phyloP scores from a whole-genome alignment of 30 jellyfish, hydroid and myxozoan species.

The Aurelia coerulea region DNA sequence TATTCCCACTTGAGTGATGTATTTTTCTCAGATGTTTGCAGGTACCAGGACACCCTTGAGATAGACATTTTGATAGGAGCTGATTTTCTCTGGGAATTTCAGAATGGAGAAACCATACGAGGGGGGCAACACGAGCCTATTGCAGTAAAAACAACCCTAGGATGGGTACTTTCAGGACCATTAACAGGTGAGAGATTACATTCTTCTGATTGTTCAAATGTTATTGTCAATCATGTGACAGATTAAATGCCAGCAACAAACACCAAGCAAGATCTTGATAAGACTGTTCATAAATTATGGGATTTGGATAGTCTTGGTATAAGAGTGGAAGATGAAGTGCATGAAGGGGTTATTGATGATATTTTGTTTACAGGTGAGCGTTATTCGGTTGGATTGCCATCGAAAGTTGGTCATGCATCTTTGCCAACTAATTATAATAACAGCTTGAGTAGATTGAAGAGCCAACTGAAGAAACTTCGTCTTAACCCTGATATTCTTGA shows the following conservation, averaged over 20 bases:
- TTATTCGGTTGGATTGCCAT: slow-evolving; percentile 17
- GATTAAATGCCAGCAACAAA: not conserved
- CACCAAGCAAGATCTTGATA: slow-evolving; percentile 10
- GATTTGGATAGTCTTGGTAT: slow-evolving; percentile 57
- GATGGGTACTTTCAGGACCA: slow-evolving; percentile 25
- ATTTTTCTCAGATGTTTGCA: slow-evolving; percentile 47
- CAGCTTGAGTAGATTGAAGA: slow-evolving; percentile 34
- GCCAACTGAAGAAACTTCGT: slow-evolving; percentile 13
- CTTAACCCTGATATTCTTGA: slow-evolving; percentile 26
- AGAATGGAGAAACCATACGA: slow-evolving; percentile 31
- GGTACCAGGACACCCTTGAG: slow-evolving; percentile 31
- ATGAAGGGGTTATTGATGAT: slow-evolving; percentile 36
- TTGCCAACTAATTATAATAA: slow-evolving; percentile 5
- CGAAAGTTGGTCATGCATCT: too few species aligned
- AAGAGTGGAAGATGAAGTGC: slow-evolving; percentile 46
- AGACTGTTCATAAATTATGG: slow-evolving; percentile 27
- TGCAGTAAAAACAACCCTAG: slow-evolving; percentile 51
- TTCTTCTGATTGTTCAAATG: not conserved
- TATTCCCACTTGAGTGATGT: not conserved
- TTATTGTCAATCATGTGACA: slow-evolving; percentile 20
- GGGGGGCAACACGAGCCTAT: slow-evolving; percentile 73
- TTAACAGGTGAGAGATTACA: slow-evolving; percentile 47
- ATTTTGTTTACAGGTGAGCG: slow-evolving; percentile 37
- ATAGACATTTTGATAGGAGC: slow-evolving; percentile 25
- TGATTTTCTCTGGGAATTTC: slow-evolving; percentile 35